Conservation (phyloP, 2,888 invertebrate genomes). For the Arge pagana region DNA sequence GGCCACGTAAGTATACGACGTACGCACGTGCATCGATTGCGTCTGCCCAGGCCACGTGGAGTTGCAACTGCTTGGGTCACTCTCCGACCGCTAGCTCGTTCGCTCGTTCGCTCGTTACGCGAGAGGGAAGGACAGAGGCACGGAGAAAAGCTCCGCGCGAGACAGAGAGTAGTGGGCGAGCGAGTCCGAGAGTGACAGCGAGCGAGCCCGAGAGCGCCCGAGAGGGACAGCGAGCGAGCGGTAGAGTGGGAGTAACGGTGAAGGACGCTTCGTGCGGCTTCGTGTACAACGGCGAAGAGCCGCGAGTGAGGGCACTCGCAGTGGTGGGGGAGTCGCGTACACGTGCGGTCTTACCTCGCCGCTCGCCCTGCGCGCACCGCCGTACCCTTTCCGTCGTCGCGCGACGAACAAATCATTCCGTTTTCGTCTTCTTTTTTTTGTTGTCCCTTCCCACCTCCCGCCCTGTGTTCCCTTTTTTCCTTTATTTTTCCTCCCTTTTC, state of each 20-base stretch:
- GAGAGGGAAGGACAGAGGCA: not conserved
- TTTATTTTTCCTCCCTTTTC: not conserved
- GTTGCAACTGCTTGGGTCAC: slow-evolving; percentile 31
- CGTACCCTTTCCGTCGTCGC: not conserved
- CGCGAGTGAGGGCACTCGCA: slow-evolving; percentile 18
- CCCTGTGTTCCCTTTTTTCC: not conserved
- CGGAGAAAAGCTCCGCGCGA: not conserved
- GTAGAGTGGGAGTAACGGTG: slow-evolving; percentile 33
- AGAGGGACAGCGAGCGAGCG: slow-evolving; percentile 21
- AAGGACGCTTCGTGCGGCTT: slow-evolving; percentile 37
- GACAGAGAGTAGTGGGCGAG: slow-evolving; percentile 12
- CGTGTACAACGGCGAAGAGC: slow-evolving; percentile 33
- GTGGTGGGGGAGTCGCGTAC: slow-evolving; percentile 34
- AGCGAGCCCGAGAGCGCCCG: slow-evolving; percentile 19
- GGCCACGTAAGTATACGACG: slow-evolving; percentile 16
- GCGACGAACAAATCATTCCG: slow-evolving; percentile 8
- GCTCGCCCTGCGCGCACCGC: not conserved
- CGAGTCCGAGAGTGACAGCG: slow-evolving; percentile 13
- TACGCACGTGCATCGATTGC: slow-evolving; percentile 32
- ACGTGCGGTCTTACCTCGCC: slow-evolving; percentile 34
- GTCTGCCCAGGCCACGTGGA: slow-evolving; percentile 33
- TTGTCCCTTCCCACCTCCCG: not conserved
- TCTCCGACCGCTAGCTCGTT: slow-evolving; percentile 2
- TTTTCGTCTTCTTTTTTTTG: not conserved
- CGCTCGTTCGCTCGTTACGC: not conserved